Evolutionary conservation across 1,140 invertebrate genomes (phyloP).

Genomic region (Caenorhabditis tropicalis): DNA sequence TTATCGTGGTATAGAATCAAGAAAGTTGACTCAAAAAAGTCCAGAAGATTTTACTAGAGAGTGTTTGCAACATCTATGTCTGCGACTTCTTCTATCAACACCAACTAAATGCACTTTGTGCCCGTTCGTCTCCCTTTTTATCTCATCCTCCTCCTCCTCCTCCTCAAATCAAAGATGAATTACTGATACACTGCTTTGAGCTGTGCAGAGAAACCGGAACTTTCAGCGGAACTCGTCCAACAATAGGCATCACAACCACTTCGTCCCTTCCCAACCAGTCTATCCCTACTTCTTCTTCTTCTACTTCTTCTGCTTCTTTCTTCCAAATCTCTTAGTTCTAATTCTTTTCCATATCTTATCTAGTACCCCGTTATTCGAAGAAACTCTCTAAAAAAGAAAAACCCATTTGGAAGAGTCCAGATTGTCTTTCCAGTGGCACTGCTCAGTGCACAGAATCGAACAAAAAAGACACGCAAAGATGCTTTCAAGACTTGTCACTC

Average conservation of each 20-base stretch:
- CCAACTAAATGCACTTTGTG: not conserved
- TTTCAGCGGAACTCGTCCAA: slow-evolving; percentile 40
- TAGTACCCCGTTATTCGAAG: slow-evolving; percentile 1
- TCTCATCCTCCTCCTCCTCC: not conserved
- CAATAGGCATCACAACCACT: slow-evolving; percentile 5
- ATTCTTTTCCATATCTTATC: slow-evolving; percentile 45
- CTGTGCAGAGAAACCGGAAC: slow-evolving; percentile 40
- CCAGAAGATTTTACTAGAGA: too few relatives aligned
- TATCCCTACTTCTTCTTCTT: not conserved
- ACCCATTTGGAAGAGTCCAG: slow-evolving; percentile 37
- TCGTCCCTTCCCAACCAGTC: slow-evolving; percentile 7
- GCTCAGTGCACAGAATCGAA: not conserved
- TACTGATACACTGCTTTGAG: slow-evolving; percentile 26
- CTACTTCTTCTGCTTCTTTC: not conserved
- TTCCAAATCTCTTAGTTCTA: slow-evolving; percentile 26
- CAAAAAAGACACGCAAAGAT: slow-evolving; percentile 44
- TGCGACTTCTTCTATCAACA: not conserved
- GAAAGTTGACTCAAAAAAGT: too few relatives aligned
- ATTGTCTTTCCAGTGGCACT: slow-evolving; percentile 5
- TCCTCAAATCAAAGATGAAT: slow-evolving; percentile 11
- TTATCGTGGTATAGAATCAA: too few relatives aligned
- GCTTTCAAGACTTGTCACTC: slow-evolving; percentile 44
- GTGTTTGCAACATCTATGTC: too few relatives aligned
- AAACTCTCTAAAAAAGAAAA: not conserved
- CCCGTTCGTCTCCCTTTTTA: not conserved